Percentiles rank a stretch among this genome's conserved stretches.
Evolutionary conservation across 1,140 invertebrate species (phyloP).

Genomic region (Drosophila albomicans): DNA sequence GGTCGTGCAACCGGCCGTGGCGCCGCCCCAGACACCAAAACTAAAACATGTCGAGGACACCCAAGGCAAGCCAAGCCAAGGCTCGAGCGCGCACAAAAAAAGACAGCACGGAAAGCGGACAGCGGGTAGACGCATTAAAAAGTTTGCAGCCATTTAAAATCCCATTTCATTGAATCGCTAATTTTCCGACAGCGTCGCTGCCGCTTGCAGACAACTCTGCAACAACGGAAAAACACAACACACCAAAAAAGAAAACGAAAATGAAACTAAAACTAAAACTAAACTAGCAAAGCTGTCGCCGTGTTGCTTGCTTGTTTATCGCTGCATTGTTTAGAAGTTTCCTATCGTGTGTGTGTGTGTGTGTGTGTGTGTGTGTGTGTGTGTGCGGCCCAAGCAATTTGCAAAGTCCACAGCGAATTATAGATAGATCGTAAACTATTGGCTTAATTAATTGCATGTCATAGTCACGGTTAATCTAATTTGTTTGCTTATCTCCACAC

Average conservation of each 20-base stretch:
- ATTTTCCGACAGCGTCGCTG: constrained; percentile 74
- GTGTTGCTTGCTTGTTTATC: constrained; percentile 8
- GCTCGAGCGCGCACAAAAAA: too few species aligned
- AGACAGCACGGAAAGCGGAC: neutral
- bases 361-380: too few species aligned
- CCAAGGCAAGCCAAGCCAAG: neutral
- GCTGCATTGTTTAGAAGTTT: constrained; percentile 2
- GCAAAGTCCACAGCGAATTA: neutral
- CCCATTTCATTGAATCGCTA: constrained; percentile 84
- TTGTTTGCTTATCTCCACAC: constrained; percentile 12
- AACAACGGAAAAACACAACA: neutral
- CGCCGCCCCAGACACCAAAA: constrained; percentile 67
- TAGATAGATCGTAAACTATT: neutral
- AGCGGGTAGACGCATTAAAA: constrained; percentile 75
- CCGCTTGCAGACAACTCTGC: constrained; percentile 42
- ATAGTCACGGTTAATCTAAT: neutral
- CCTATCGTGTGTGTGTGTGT: neutral
- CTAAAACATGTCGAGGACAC: constrained; percentile 59
- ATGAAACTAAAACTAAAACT: neutral
- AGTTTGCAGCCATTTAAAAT: constrained; percentile 84
- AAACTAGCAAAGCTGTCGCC: constrained; percentile 21
- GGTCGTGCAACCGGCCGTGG: constrained; percentile 44
- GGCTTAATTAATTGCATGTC: constrained; percentile 12
- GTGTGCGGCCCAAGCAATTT: constrained; percentile 8
- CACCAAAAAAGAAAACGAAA: constrained; percentile 8